Base-by-base conservation (phyloP, 2,113 vertebrate genomes). In the Leptocoma aspasia region DNA sequence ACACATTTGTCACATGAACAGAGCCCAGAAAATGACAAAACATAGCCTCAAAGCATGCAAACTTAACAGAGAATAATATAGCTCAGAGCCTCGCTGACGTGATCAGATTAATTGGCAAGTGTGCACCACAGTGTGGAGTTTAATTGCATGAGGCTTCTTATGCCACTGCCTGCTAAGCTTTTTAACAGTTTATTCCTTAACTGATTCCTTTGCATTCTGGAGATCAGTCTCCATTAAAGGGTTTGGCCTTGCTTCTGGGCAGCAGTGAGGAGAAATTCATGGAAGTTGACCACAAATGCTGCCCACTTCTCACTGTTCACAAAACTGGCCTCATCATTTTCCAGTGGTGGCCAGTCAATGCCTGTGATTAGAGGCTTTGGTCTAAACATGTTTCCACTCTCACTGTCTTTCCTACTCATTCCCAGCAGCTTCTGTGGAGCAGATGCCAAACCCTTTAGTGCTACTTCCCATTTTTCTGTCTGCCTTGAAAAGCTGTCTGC, bases 161-260 rank as follows among this genome's bases (percentile, higher is more conserved):
- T 86, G 82, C 92, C 90, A 86, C 90, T 1, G 8, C 80, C 64
- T 81, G 85, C 82, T 96, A 92, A 96, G 95, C 95, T 82, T 95
- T 96, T 95, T 95, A 96, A 90, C 92, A 93, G 94, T 86, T 96
- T 95, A 95, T 90, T 90, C 85, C 83, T 94, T 56, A 81, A 92
- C 90, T 88, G 90, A 94, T 94, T 59, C 86, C 41, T 78, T 64
- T 94, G 82, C 95, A 82, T 94, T 93, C 61, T 78, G 76, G 73
- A 37, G 71, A 96, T 92, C 85, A 86, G 92, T 53, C 70, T 84
- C 76, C 77, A 3, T 75, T 90, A 92, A 92, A 81, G 88, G 88
- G 90, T 96, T 92, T 90, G 37, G 23, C 69, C 64, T 86, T 93
- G 28, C 73, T 92, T 90, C 64, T 95, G 88, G 85, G 81, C 56